Conservation (phyloP, 2,797 vertebrate genomes). For the Eulemur rubriventer region DNA sequence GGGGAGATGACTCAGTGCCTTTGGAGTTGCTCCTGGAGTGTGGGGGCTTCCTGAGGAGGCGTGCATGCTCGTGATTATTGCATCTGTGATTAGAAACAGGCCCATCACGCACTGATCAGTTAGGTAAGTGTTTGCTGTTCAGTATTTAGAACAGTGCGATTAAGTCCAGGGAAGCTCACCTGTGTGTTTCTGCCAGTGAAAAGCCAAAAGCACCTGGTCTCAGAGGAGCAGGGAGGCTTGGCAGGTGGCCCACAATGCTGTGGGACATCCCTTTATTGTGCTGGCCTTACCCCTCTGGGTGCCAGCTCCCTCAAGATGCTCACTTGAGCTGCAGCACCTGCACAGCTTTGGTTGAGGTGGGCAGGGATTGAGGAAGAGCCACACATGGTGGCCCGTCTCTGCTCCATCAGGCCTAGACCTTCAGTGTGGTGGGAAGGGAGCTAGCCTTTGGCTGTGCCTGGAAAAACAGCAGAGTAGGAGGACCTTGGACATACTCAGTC, state of each 20-base stretch:
- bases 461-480: constrained; percentile 68
- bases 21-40: constrained; percentile 72
- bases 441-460: constrained; percentile 43
- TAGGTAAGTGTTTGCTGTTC: constrained; percentile 62
- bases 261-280: background rate
- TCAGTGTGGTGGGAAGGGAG: constrained; percentile 15
- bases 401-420: background rate
- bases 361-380: background rate
- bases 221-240: background rate
- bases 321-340: background rate
- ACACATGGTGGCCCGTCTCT: background rate
- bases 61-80: constrained; percentile 54
- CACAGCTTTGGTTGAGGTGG: background rate
- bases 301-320: background rate
- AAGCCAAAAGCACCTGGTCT: background rate
- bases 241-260: background rate
- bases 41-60: constrained; percentile 66
- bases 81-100: constrained; percentile 68
- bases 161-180: background rate
- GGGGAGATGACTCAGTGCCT: constrained; percentile 32
- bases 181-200: background rate
- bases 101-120: constrained; percentile 7
- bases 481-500: background rate
- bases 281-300: background rate
- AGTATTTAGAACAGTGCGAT: background rate